Percentiles rank a stretch among this genome's conserved stretches.
Evolutionary conservation across 2,888 invertebrate genomes (phyloP).

Genomic region (Trissoscelio sp.): DNA sequence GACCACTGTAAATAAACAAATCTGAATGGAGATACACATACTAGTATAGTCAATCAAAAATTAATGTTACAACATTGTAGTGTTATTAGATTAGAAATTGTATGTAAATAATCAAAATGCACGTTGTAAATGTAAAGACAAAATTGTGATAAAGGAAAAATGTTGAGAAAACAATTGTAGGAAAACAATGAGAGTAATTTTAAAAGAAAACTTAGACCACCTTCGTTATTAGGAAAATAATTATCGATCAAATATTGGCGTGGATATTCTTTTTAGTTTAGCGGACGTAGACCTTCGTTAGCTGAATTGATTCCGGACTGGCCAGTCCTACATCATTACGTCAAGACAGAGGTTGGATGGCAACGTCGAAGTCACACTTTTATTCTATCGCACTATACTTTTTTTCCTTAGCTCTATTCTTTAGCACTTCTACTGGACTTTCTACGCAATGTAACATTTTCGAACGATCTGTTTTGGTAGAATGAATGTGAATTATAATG

Average conservation of each 20-base stretch:
- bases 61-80: background rate
- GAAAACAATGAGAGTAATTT: no score
- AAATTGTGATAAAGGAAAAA: no score
- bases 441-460: conserved; percentile 12
- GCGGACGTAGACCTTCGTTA: conserved; percentile 92
- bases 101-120: background rate
- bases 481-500: conserved; percentile 10
- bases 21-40: background rate
- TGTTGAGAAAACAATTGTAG: no score
- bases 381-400: conserved; percentile 31
- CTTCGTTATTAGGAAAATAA: conserved; percentile 47
- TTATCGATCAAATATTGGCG: conserved; percentile 16
- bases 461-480: conserved; percentile 1
- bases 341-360: conserved; percentile 92
- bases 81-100: background rate
- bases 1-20: background rate
- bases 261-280: conserved; percentile 70
- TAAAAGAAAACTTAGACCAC: conserved; percentile 37
- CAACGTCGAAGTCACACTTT: conserved; percentile 49
- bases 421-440: conserved; percentile 31
- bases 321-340: conserved; percentile 94
- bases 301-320: conserved; percentile 98
- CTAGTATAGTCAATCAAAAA: background rate
- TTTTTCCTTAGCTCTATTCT: conserved; percentile 15
- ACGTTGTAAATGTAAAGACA: background rate